Evolutionary conservation across 2,797 vertebrate genomes (phyloP), one percentile per base, ranked within the genome.

Genomic region (Cynodonichthys magdalenae): DNA sequence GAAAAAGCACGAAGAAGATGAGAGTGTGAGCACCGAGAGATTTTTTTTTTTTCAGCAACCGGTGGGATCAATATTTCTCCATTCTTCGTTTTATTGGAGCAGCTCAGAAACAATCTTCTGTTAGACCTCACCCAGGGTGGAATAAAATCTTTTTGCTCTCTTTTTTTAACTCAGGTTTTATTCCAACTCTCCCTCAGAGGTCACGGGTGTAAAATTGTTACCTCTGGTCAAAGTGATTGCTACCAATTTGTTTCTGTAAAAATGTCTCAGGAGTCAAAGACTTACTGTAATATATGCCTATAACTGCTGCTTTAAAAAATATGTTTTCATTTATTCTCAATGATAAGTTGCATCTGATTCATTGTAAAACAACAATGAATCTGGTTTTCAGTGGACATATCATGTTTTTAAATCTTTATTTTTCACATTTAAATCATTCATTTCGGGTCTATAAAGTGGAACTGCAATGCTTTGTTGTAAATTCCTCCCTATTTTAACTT

Each of bases 51-150:
- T 87, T 80, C 80, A 72, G 57, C 55, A 75, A 48, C 61, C 17
- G 34, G 47, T 51, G 59, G 77, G 75, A 86, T 89, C 85, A 82
- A 87, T 90, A 87, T 76, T 85, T 85, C 74, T 77, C 76, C 63
- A 79, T 86, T 83, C 66, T 72, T 79, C 69, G 54, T 86, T 85
- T 71, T 81, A 81, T 82, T 82, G 78, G 52, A 78, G 63, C 14
- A 0, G 59, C 74, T 89, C 83, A 68, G 67, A 80, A 83, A 85
- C 84, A 71, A 77, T 87, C 77, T 84, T 85, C 71, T 53, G 59
- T 79, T 63, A 68, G 74, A 57, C 51, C 44, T 80, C 75, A 60
- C 53, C 80, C 68, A 55, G 58, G n/a, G 51, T 64, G 63, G 63
- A 79, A 76, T 77, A 69, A 77, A 82, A 83, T 48, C 57, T 1